These are phyloP conservation scores for Lepus timidus DNA, from an alignment of 2,113 vertebrate species.

Conservation along the genomic window DNA sequence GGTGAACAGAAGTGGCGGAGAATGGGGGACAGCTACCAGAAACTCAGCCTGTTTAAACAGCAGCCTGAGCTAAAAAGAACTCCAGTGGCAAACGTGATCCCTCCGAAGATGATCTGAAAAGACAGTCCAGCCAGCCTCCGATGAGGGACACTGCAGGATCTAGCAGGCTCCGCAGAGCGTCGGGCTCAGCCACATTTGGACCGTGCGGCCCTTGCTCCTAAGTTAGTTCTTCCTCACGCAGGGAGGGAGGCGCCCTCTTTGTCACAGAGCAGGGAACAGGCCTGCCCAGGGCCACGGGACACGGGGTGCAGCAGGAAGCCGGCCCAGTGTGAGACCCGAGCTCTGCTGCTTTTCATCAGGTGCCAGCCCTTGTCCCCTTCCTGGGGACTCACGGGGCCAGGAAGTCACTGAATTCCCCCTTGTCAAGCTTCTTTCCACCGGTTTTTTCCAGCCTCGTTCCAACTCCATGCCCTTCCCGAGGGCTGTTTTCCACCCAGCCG, in stretches of 20 bases:
- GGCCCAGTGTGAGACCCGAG: background rate
- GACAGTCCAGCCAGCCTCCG: background rate
- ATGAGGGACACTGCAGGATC: background rate
- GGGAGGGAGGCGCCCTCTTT: background rate
- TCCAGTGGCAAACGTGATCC: constrained; percentile 17
- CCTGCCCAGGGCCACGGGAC: background rate
- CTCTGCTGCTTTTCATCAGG: constrained; percentile 65
- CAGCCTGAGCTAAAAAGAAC: background rate
- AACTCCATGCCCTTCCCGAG: constrained; percentile 66
- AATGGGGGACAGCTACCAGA: background rate
- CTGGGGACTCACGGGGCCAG: constrained; percentile 50
- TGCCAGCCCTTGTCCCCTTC: constrained; percentile 73
- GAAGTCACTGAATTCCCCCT: constrained; percentile 74
- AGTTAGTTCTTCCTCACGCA: background rate
- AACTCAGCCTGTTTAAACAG: background rate
- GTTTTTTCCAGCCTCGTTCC: constrained; percentile 72
- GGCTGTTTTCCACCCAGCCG: constrained; percentile 74
- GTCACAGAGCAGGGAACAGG: background rate
- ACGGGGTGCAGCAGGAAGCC: background rate
- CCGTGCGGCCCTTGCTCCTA: background rate
- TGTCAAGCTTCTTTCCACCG: constrained; percentile 73
- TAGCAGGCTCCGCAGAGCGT: background rate
- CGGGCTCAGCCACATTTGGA: background rate
- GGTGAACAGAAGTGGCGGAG: background rate
- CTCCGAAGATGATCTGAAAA: background rate